These are phyloP conservation scores for Lasioglossum malachurum DNA, from an alignment of 2,888 invertebrate species.

Conservation along the genomic window DNA sequence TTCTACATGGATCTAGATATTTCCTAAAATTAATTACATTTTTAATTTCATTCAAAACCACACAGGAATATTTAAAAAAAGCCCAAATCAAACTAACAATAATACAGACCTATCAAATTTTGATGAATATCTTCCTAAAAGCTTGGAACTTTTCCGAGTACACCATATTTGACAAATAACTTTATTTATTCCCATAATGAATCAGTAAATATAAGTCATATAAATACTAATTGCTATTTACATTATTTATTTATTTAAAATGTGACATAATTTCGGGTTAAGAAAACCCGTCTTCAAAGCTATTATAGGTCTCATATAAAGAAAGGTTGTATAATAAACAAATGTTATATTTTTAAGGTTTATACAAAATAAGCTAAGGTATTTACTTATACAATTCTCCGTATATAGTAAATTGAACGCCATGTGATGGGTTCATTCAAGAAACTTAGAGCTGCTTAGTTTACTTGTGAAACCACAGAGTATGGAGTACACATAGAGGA, in stretches of 20 bases:
- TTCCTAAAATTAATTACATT: conserved; percentile 35
- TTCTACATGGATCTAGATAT: neutral
- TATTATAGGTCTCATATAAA: neutral
- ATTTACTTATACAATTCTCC: neutral
- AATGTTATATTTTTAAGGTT: neutral
- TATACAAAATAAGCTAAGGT: neutral
- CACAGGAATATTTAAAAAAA: neutral
- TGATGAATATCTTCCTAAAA: conserved; percentile 13
- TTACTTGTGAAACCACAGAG: no score
- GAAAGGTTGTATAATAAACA: neutral
- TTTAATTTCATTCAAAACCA: neutral
- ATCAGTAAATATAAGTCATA: neutral
- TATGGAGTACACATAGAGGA: no score
- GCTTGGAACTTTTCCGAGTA: neutral
- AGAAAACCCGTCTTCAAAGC: neutral
- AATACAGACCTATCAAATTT: conserved; percentile 41
- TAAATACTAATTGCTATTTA: neutral
- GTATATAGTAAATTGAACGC: no score
- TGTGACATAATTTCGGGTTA: neutral
- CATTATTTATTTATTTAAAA: neutral
- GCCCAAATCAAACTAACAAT: neutral
- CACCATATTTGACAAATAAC: conserved; percentile 5
- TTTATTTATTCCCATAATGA: conserved; percentile 35
- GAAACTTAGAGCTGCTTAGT: no score
- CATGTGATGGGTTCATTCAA: neutral